These are phyloP conservation scores for Lagenorhynchus albirostris DNA, from an alignment of 2,113 vertebrate genomes.

Conservation along the genomic window DNA sequence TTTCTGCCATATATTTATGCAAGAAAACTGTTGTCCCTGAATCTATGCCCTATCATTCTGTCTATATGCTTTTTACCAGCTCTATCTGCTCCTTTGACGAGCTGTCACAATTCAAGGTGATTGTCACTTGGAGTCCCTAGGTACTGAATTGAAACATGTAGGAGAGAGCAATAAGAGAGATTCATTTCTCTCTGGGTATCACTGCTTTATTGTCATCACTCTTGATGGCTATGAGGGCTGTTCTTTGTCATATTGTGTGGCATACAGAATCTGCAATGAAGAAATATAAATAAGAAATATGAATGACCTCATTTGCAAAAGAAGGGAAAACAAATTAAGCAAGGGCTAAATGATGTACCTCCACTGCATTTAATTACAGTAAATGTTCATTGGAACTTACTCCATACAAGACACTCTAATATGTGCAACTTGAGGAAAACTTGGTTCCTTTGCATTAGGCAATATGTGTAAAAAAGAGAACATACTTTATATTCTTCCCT, in stretches of 20 bases:
- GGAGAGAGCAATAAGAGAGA: neutral
- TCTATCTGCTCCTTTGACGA: neutral
- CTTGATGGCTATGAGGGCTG: neutral
- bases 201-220: neutral
- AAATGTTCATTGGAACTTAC: neutral
- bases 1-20: neutral
- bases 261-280: neutral
- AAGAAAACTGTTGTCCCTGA: neutral
- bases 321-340: neutral
- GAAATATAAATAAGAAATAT: neutral
- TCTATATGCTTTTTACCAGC: neutral
- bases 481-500: neutral
- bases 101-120: conserved; percentile 9
- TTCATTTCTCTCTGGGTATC: neutral
- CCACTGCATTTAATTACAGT: neutral
- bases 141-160: neutral
- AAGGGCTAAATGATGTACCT: neutral
- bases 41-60: neutral
- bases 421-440: neutral
- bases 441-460: neutral
- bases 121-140: neutral
- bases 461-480: neutral
- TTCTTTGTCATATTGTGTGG: neutral
- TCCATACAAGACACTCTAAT: neutral
- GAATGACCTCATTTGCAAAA: neutral